A percentile compares a stretch with the other conserved stretches of the same genome.
phyloP scores from a whole-genome alignment of 2,797 vertebrate genomes.

The Chromis chromis region DNA sequence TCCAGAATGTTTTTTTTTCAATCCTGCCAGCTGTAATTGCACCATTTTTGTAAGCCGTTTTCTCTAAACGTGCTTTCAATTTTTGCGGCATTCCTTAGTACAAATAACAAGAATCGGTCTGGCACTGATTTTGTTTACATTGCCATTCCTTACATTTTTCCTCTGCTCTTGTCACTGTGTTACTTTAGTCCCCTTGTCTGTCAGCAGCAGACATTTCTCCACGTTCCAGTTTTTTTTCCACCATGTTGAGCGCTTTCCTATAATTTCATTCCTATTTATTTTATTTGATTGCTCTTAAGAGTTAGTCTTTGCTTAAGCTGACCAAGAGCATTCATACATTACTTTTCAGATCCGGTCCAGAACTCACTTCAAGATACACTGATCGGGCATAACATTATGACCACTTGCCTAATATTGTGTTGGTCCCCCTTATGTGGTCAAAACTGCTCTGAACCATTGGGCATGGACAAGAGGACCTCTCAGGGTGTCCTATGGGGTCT shows the following conservation, averaged over 20 bases:
- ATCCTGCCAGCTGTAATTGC: conserved; percentile 7
- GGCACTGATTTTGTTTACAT: neutral
- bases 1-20: conserved; percentile 17
- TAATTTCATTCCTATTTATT: neutral
- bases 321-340: neutral
- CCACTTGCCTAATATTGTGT: too few relatives aligned
- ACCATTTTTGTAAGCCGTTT: neutral
- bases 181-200: neutral
- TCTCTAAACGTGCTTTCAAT: neutral
- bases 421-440: too few relatives aligned
- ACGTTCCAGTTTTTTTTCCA: neutral
- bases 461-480: too few relatives aligned
- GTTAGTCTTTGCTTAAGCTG: neutral
- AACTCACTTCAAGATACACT: neutral
- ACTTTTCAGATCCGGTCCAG: neutral
- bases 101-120: neutral
- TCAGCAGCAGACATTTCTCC: neutral
- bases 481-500: too few relatives aligned
- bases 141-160: conserved; percentile 1
- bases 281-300: neutral
- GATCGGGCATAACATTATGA: too few relatives aligned
- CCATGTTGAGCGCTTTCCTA: neutral
- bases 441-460: too few relatives aligned
- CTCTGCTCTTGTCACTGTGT: neutral
- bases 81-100: neutral